A percentile compares a stretch with the other conserved stretches of the same genome.
Evolutionary conservation across 2,113 vertebrate species (phyloP).

Genomic region (Hippocampus guttulatus): DNA sequence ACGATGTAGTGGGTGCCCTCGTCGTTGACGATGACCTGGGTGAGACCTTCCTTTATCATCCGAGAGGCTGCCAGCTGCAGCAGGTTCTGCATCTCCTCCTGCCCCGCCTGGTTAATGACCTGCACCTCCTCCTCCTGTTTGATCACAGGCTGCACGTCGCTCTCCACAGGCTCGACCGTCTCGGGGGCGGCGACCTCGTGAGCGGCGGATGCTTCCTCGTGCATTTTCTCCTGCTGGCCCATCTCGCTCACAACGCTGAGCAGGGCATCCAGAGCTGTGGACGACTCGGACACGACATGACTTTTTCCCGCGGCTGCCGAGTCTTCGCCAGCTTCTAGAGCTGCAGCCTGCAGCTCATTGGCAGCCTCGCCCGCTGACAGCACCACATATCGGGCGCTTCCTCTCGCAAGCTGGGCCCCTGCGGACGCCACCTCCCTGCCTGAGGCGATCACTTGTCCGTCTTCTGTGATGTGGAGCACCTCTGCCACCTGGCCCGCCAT

Average conservation of each 20-base stretch:
- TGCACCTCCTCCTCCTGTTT: constrained; percentile 67
- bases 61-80: constrained; percentile 89
- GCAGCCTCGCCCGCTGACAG: constrained; percentile 75
- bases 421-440: constrained; percentile 65
- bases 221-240: constrained; percentile 71
- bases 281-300: constrained; percentile 66
- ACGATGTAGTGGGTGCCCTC: constrained; percentile 96
- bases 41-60: constrained; percentile 88
- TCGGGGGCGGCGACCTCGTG: constrained; percentile 53
- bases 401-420: constrained; percentile 67
- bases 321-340: constrained; percentile 50
- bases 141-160: constrained; percentile 12
- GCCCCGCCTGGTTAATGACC: constrained; percentile 69
- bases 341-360: constrained; percentile 51
- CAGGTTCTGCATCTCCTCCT: constrained; percentile 84
- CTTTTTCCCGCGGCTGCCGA: constrained; percentile 42
- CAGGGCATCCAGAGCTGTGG: constrained; percentile 86
- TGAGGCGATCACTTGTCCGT: constrained; percentile 85
- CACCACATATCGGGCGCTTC: constrained; percentile 84
- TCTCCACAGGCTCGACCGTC: constrained; percentile 11
- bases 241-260: constrained; percentile 90
- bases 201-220: constrained; percentile 33
- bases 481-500: constrained; percentile 91
- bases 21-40: constrained; percentile 90
- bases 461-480: constrained; percentile 93